A percentile compares a stretch with the other conserved stretches of the same genome.
These are phyloP conservation scores for Martes martes DNA, from an alignment of 2,113 vertebrate species.

Conservation along the genomic window DNA sequence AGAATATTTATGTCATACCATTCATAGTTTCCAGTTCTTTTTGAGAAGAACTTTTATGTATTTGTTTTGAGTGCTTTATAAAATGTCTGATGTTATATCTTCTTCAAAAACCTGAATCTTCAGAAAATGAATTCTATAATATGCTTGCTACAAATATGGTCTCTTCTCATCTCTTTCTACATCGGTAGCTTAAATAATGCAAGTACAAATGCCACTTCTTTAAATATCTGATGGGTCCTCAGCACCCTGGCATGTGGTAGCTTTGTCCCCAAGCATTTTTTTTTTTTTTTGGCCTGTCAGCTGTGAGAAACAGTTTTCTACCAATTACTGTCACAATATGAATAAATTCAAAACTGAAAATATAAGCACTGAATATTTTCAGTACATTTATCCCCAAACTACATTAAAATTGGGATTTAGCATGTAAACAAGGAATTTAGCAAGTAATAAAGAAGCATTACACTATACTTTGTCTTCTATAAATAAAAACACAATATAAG, in stretches of 20 bases:
- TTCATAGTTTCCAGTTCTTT: neutral
- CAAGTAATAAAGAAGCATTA: conserved; percentile 67
- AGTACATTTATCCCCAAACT: conserved; percentile 67
- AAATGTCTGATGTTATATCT: neutral
- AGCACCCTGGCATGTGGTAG: conserved; percentile 50
- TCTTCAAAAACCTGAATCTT: conserved; percentile 50
- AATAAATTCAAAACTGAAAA: conserved; percentile 77
- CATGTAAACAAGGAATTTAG: conserved; percentile 61
- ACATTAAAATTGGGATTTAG: conserved; percentile 71
- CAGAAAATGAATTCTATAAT: conserved; percentile 49
- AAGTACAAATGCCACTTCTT: conserved; percentile 71
- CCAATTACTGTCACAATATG: conserved; percentile 80
- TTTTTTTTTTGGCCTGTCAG: conserved; percentile 68
- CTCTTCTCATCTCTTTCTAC: conserved; percentile 26
- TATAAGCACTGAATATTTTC: conserved; percentile 78
- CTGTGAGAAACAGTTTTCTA: conserved; percentile 78
- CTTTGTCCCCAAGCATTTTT: conserved; percentile 65
- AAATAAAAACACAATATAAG: conserved; percentile 74
- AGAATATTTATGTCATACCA: neutral
- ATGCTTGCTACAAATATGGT: conserved; percentile 50
- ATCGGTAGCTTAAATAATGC: conserved; percentile 66
- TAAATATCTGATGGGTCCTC: conserved; percentile 64
- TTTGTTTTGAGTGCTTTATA: conserved; percentile 21
- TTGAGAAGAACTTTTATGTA: neutral
- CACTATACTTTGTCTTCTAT: conserved; percentile 65